These are phyloP conservation scores for Platyura marginata DNA, from an alignment of 1,140 invertebrate species.

Conservation along the genomic window DNA sequence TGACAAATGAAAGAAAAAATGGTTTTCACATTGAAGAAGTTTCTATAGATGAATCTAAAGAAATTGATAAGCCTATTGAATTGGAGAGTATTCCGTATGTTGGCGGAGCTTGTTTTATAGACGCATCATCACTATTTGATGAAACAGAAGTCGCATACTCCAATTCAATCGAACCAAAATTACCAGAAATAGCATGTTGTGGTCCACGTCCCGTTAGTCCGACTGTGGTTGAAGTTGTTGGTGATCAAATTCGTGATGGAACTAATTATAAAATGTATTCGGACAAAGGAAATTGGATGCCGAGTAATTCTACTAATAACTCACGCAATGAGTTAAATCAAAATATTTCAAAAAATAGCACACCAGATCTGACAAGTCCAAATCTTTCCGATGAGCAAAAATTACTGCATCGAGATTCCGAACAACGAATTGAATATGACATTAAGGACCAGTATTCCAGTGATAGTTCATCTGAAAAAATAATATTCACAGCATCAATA, in stretches of 20 bases:
- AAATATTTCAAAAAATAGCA: slow-evolving; percentile 4
- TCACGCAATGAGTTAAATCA: slow-evolving; percentile 1
- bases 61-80: slow-evolving; percentile 8
- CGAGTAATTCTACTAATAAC: neutral
- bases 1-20: slow-evolving; percentile 13
- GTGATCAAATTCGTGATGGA: neutral
- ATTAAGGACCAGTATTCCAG: slow-evolving; percentile 24
- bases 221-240: neutral
- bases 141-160: slow-evolving; percentile 29
- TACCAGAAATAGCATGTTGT: no score
- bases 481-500: neutral
- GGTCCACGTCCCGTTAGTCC: no score
- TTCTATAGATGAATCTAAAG: no score
- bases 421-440: neutral
- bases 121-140: slow-evolving; percentile 49
- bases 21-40: no score
- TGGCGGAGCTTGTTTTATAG: slow-evolving; percentile 39
- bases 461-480: slow-evolving; percentile 12
- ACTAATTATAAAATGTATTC: no score
- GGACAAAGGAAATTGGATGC: no score
- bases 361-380: slow-evolving; percentile 7
- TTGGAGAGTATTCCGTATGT: slow-evolving; percentile 18
- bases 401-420: slow-evolving; percentile 15
- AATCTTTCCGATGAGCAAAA: slow-evolving; percentile 27
- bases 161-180: slow-evolving; percentile 5